These are phyloP conservation scores for Lethrus apterus DNA, from an alignment of 1,140 invertebrate species.

Conservation along the genomic window DNA sequence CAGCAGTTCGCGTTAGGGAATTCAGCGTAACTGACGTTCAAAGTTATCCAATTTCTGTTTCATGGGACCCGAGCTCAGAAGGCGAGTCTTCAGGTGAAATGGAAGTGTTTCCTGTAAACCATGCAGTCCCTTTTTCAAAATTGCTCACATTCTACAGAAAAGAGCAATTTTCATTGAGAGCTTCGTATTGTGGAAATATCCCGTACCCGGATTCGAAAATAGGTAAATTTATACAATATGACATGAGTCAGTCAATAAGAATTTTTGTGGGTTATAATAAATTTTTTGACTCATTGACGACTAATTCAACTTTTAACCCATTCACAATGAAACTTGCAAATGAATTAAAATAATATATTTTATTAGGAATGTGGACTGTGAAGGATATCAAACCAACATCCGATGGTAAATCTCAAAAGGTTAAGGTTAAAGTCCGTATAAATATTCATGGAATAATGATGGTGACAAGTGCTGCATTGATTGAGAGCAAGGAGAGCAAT, in stretches of 20 bases:
- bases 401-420: slow-evolving; percentile 85
- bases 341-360: slow-evolving; percentile 4
- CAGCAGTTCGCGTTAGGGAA: slow-evolving; percentile 91
- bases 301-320: no score
- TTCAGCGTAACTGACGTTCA: slow-evolving; percentile 83
- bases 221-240: no score
- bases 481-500: slow-evolving; percentile 69
- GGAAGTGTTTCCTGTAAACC: slow-evolving; percentile 80
- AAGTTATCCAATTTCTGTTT: slow-evolving; percentile 74
- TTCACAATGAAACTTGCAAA: no score
- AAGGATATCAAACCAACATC: slow-evolving; percentile 75
- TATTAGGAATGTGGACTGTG: slow-evolving; percentile 70
- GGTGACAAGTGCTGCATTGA: slow-evolving; percentile 74
- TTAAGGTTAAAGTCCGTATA: slow-evolving; percentile 91
- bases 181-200: slow-evolving; percentile 66
- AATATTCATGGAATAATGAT: slow-evolving; percentile 89
- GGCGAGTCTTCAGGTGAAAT: slow-evolving; percentile 59
- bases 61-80: slow-evolving; percentile 69
- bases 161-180: slow-evolving; percentile 78
- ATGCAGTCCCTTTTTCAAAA: slow-evolving; percentile 87
- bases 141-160: slow-evolving; percentile 88
- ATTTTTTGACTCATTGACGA: no score
- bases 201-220: slow-evolving; percentile 72
- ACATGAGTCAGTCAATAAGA: no score
- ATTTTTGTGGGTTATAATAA: no score